Evolutionary conservation across 2,113 vertebrate species (phyloP), one percentile per base, ranked within the genome.

Genomic region (Vulpes vulpes): DNA sequence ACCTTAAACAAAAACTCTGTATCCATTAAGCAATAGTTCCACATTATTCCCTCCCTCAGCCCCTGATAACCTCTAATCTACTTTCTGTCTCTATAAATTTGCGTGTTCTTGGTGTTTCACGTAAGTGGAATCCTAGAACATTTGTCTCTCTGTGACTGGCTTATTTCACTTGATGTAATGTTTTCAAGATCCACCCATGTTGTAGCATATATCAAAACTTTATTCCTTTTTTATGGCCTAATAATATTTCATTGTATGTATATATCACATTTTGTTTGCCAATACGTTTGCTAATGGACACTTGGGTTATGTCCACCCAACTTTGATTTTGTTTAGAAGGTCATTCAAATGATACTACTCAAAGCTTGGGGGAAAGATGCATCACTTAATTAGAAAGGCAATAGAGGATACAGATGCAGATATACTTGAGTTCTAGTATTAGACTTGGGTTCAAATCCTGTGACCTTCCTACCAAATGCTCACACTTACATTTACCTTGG

Each of bases 371-470:
- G 27, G 10, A 64, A 94, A 79, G 60, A 32, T 51, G 43, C 8
- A 73, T 82, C 65, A 65, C 32, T 84, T 95, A 87, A 82, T 35
- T 93, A 91, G 65, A 84, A 73, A 95, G n/a, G 7, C n/a, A 84
- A 4, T 67, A 5, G 15, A 80, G 0, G 53, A 25, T 23, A 74
- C 23, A 43, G 53, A 35, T 78, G 65, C 91, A 74, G 55, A 67
- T 43, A 43, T 43, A 19, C 30, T 38, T 23, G 30, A 55, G 9
- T 59, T 90, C 43, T 57, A 81, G 30, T 87, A 55, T 76, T 38
- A 53, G 57, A 67, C 35, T 4, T 92, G 22, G 16, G 57, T 74
- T 93, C 49, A 82, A 59, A 60, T 71, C 14, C 73, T 4, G 5
- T 59, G 51, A 60, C 6, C 27, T 88, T 91, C 89, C 35, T 64